These are phyloP conservation scores for Philypnodon macrostomus DNA, from an alignment of 2,797 vertebrate genomes.

Conservation along the genomic window DNA sequence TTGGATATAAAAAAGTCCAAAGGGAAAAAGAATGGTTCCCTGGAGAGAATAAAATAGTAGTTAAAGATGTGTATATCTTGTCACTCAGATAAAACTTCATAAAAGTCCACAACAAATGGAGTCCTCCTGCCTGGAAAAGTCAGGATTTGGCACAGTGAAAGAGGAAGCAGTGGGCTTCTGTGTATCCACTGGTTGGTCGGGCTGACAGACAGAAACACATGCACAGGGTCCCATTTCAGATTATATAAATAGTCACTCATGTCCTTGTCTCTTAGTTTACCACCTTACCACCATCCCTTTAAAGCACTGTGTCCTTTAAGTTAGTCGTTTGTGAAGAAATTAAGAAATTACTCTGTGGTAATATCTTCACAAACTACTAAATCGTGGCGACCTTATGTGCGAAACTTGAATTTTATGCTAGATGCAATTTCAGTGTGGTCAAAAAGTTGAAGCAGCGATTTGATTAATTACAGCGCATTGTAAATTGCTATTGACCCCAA, in stretches of 20 bases:
- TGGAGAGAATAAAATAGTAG: conserved; percentile 8
- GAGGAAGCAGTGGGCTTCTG: conserved; percentile 66
- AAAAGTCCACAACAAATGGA: conserved; percentile 32
- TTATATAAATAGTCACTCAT: conserved; percentile 78
- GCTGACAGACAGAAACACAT: conserved; percentile 84
- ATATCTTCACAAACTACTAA: conserved; percentile 1
- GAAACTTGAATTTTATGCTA: background rate
- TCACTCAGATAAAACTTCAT: conserved; percentile 24
- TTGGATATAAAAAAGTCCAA: conserved; percentile 26
- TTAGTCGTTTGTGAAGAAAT: too few relatives aligned
- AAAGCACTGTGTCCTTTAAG: conserved; percentile 28
- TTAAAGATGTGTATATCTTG: conserved; percentile 18
- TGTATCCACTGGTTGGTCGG: conserved; percentile 67
- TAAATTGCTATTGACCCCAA: background rate
- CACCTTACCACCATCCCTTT: conserved; percentile 53
- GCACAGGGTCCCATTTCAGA: conserved; percentile 79
- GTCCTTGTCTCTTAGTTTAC: conserved; percentile 66
- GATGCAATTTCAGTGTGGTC: too few relatives aligned
- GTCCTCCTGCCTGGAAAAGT: conserved; percentile 57
- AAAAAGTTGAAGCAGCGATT: background rate
- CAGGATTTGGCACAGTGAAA: conserved; percentile 56
- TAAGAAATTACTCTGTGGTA: too few relatives aligned
- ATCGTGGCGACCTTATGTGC: too few relatives aligned
- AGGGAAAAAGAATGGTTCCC: conserved; percentile 42
- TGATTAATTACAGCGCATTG: background rate